Evolutionary conservation across 1,140 invertebrate genomes (phyloP).

Genomic region (Dufourea novaeangliae): DNA sequence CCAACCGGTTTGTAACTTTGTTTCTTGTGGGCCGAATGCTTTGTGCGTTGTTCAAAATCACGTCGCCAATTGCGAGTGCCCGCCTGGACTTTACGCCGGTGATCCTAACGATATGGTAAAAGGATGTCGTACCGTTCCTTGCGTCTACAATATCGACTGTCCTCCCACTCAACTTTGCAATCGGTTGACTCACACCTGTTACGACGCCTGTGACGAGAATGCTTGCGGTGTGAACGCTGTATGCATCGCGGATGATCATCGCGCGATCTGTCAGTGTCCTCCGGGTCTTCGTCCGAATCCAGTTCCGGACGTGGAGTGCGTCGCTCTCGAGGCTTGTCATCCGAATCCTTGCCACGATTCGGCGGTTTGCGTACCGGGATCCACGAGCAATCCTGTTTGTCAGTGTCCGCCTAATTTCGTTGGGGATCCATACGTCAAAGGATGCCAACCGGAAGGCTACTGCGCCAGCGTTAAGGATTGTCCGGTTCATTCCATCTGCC

Average conservation of each 20-base stretch:
- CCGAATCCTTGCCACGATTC: constrained; percentile 91
- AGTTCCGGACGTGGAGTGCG: constrained; percentile 90
- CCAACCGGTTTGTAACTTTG: constrained; percentile 87
- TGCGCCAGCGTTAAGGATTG: constrained; percentile 89
- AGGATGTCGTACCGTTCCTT: constrained; percentile 90
- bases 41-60: constrained; percentile 94
- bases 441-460: constrained; percentile 89
- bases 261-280: constrained; percentile 91
- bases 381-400: constrained; percentile 83
- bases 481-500: constrained; percentile 87
- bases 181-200: constrained; percentile 90
- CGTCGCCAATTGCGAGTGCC: constrained; percentile 93
- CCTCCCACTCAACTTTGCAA: constrained; percentile 90
- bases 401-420: constrained; percentile 89
- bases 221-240: constrained; percentile 93
- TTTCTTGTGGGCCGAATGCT: constrained; percentile 91
- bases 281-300: constrained; percentile 91
- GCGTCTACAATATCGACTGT: constrained; percentile 93
- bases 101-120: constrained; percentile 89
- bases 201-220: constrained; percentile 90
- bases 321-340: constrained; percentile 86
- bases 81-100: constrained; percentile 90
- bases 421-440: constrained; percentile 88
- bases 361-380: constrained; percentile 87
- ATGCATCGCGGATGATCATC: constrained; percentile 92